Evolutionary conservation across 2,888 invertebrate species (phyloP).

Genomic region (Nipponacmea schrenckii): DNA sequence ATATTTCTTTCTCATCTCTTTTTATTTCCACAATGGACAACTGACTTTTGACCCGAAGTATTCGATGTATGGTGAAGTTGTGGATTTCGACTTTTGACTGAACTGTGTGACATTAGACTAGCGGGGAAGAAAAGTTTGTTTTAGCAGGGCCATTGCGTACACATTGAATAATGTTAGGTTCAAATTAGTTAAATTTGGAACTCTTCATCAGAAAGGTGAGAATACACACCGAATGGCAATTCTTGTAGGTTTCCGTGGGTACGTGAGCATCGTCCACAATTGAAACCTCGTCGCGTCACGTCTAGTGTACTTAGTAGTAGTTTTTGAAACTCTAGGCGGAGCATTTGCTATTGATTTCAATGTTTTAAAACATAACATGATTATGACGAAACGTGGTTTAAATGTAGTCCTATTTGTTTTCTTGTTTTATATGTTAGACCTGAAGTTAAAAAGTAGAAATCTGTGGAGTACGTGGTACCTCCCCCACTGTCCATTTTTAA

Average conservation of each 20-base stretch:
- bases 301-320: neutral
- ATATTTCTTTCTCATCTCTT: too few relatives aligned
- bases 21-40: too few relatives aligned
- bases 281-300: neutral
- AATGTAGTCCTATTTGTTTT: constrained; percentile 4
- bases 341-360: neutral
- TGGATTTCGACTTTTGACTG: too few relatives aligned
- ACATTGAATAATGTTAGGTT: constrained; percentile 5
- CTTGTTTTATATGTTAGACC: neutral
- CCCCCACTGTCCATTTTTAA: neutral
- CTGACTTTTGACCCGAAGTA: too few relatives aligned
- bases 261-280: neutral
- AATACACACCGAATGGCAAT: neutral
- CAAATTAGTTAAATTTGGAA: constrained; percentile 4
- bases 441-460: constrained; percentile 3
- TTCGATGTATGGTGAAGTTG: too few relatives aligned
- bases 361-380: constrained; percentile 1
- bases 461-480: neutral
- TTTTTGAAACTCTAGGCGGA: neutral
- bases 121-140: neutral
- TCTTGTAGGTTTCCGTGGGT: constrained; percentile 3
- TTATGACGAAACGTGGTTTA: neutral
- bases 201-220: constrained; percentile 1
- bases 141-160: neutral
- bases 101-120: too few relatives aligned